Evolutionary conservation across 2,888 invertebrate species (phyloP).

Genomic region (Sinotaia quadrata): DNA sequence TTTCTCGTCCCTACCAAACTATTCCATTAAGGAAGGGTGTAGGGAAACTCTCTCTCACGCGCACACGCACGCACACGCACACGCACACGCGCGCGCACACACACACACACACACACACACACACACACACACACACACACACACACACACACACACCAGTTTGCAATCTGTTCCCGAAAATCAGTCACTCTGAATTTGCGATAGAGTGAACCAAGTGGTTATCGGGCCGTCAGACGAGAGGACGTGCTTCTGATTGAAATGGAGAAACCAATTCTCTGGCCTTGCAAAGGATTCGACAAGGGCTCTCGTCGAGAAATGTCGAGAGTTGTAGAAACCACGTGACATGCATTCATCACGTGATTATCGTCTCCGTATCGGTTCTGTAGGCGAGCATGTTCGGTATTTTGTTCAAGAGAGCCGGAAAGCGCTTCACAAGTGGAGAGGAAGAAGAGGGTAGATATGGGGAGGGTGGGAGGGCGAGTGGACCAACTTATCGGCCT

Average conservation of each 20-base stretch:
- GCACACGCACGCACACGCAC: too few relatives aligned
- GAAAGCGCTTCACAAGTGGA: background rate
- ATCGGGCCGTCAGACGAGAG: background rate
- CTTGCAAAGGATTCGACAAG: constrained; percentile 5
- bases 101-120: background rate
- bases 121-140: background rate
- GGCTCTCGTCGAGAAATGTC: constrained; percentile 28
- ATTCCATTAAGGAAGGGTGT: too few relatives aligned
- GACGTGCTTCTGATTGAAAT: constrained; percentile 23
- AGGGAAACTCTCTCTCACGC: too few relatives aligned
- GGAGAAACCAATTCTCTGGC: constrained; percentile 21
- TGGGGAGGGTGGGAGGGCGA: background rate
- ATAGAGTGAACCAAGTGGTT: background rate
- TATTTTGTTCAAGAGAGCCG: background rate
- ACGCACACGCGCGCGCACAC: background rate
- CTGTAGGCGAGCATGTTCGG: background rate
- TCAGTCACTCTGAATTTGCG: background rate
- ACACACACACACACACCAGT: background rate
- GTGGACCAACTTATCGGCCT: constrained; percentile 5
- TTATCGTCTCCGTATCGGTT: constrained; percentile 34
- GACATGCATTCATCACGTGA: constrained; percentile 35
- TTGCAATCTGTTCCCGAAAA: background rate
- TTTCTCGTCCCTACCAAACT: too few relatives aligned
- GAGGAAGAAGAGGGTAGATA: background rate
- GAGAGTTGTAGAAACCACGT: constrained; percentile 34